These are phyloP conservation scores for Steatornis caripensis DNA, from an alignment of 2,113 vertebrate genomes.

Conservation along the genomic window DNA sequence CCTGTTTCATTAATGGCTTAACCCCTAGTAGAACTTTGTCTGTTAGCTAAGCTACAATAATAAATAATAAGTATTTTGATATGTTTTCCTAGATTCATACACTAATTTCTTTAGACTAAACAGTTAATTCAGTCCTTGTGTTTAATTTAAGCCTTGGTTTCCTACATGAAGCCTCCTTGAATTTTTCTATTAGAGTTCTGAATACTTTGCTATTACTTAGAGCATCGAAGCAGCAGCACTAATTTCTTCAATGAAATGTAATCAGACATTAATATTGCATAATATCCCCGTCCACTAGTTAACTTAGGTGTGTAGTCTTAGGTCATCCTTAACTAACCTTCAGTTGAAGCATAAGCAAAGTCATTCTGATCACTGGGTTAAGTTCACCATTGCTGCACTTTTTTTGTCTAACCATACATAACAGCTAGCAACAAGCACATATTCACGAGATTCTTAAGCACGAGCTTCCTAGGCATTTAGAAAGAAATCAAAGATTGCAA, in stretches of 20 bases:
- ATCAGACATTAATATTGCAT: background rate
- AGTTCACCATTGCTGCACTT: background rate
- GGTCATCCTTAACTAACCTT: background rate
- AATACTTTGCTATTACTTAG: background rate
- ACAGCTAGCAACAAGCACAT: background rate
- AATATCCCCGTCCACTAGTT: background rate
- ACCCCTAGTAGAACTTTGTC: background rate
- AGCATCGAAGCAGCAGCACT: background rate
- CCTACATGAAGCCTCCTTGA: background rate
- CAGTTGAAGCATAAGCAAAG: background rate
- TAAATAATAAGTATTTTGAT: background rate
- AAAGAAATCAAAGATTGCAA: background rate
- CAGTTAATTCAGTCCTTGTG: background rate
- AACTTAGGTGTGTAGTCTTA: background rate
- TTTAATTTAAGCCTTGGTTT: background rate
- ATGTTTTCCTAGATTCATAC: background rate
- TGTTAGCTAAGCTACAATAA: background rate
- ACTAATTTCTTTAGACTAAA: background rate
- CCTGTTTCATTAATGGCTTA: background rate
- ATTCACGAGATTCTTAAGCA: background rate
- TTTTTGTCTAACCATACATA: background rate
- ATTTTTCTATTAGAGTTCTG: background rate
- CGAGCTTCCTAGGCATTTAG: background rate
- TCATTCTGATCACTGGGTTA: background rate
- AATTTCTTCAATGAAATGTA: constrained; percentile 15